Percentiles rank a stretch among this genome's conserved stretches.
Conservation (phyloP, 2,888 invertebrate species). For the Acleris sparsana region DNA sequence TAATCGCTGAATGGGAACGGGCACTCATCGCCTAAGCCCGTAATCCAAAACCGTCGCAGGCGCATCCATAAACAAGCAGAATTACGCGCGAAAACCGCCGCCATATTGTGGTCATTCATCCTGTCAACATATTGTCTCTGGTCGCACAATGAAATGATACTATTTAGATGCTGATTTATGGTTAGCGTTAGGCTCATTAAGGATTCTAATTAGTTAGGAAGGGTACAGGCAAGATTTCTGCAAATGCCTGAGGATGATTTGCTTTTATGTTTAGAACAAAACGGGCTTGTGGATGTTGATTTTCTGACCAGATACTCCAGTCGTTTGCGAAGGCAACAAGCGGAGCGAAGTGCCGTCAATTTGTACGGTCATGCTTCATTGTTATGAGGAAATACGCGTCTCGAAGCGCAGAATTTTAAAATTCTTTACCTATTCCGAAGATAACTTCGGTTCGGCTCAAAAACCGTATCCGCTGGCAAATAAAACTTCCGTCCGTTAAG, state of each 20-base stretch:
- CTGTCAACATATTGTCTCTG: slow-evolving; percentile 82
- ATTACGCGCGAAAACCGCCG: slow-evolving; percentile 76
- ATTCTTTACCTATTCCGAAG: background rate
- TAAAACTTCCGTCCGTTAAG: slow-evolving; percentile 50
- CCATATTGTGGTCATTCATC: slow-evolving; percentile 78
- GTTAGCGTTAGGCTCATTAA: slow-evolving; percentile 76
- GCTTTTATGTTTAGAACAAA: slow-evolving; percentile 38
- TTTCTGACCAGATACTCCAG: slow-evolving; percentile 24
- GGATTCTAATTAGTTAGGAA: slow-evolving; percentile 71
- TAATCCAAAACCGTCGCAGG: slow-evolving; percentile 76
- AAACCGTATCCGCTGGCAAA: slow-evolving; percentile 51
- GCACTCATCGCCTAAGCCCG: slow-evolving; percentile 77
- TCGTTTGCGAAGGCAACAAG: slow-evolving; percentile 18
- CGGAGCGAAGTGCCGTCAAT: slow-evolving; percentile 25
- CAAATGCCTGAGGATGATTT: slow-evolving; percentile 21
- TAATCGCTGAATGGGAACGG: slow-evolving; percentile 76
- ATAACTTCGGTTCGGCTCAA: background rate
- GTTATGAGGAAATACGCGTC: slow-evolving; percentile 14
- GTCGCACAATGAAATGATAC: slow-evolving; percentile 74
- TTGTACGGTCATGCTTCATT: slow-evolving; percentile 9
- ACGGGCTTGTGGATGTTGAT: slow-evolving; percentile 19
- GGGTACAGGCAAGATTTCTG: slow-evolving; percentile 19
- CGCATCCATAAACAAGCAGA: slow-evolving; percentile 75
- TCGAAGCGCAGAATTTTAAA: slow-evolving; percentile 7
- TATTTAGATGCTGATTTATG: slow-evolving; percentile 77